Evolutionary conservation across 2,888 invertebrate species (phyloP).

Genomic region (Drosophila ezoana): DNA sequence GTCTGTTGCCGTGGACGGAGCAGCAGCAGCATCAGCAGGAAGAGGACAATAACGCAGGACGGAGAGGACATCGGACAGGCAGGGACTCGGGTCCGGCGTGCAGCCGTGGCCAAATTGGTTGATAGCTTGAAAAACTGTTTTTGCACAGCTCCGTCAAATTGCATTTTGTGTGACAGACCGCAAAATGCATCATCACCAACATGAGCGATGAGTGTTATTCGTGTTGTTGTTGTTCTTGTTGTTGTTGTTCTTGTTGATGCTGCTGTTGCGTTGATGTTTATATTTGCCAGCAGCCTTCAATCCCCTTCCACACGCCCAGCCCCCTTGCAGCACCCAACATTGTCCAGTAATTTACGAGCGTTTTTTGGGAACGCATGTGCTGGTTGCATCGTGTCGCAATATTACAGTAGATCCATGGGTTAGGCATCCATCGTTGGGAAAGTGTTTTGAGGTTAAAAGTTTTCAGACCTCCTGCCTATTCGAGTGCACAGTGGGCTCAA

Average conservation of each 20-base stretch:
- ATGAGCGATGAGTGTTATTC: slow-evolving; percentile 81
- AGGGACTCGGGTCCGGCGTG: slow-evolving; percentile 59
- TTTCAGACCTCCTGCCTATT: slow-evolving; percentile 44
- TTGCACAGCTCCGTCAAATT: slow-evolving; percentile 83
- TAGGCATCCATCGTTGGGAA: slow-evolving; percentile 54
- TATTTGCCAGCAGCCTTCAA: slow-evolving; percentile 62
- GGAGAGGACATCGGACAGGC: slow-evolving; percentile 24
- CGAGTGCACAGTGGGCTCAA: slow-evolving; percentile 17
- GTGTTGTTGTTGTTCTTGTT: slow-evolving; percentile 48
- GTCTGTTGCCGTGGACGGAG: not conserved
- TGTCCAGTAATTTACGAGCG: slow-evolving; percentile 80
- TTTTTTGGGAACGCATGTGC: slow-evolving; percentile 68
- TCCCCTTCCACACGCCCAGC: not conserved
- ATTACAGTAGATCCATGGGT: slow-evolving; percentile 47
- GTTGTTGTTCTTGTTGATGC: slow-evolving; percentile 32
- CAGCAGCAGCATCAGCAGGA: slow-evolving; percentile 10
- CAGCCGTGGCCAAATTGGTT: slow-evolving; percentile 82
- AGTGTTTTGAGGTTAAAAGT: slow-evolving; percentile 74
- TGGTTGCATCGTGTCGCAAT: slow-evolving; percentile 71
- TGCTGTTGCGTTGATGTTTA: slow-evolving; percentile 71
- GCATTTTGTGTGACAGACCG: slow-evolving; percentile 84
- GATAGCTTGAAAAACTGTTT: slow-evolving; percentile 82
- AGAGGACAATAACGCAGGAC: slow-evolving; percentile 45
- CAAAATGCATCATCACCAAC: slow-evolving; percentile 85
- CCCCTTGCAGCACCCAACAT: slow-evolving; percentile 40